These are phyloP conservation scores for Acrocyrtus sp. DNA, from an alignment of 2,888 invertebrate species.

Conservation along the genomic window DNA sequence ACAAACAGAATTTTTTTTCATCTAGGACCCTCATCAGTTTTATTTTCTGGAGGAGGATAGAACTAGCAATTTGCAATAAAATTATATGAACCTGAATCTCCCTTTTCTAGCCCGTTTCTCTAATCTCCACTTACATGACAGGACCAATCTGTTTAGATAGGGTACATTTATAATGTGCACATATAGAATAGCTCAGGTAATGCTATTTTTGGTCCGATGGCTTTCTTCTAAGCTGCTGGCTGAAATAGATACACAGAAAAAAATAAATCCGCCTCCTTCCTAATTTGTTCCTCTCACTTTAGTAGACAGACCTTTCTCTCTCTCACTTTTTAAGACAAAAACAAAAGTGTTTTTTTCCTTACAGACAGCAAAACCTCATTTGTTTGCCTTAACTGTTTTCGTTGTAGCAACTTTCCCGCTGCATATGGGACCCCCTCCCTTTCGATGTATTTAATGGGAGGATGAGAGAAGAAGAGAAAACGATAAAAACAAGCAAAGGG, in stretches of 20 bases:
- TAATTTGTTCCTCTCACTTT: background rate
- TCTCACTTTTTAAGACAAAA: background rate
- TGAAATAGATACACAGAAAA: too few relatives aligned
- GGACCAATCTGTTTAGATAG: background rate
- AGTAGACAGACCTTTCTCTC: background rate
- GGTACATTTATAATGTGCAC: background rate
- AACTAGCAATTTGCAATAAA: background rate
- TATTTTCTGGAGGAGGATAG: background rate
- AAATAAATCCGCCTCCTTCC: background rate
- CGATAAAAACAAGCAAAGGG: too few relatives aligned
- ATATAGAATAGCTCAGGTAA: too few relatives aligned
- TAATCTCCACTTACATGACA: background rate
- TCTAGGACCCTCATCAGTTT: background rate
- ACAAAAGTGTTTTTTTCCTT: background rate
- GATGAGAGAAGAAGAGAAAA: background rate
- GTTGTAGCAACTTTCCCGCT: background rate
- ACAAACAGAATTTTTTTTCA: too few relatives aligned
- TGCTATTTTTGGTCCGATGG: too few relatives aligned
- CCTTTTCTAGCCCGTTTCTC: too few relatives aligned
- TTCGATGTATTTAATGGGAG: constrained; percentile 1
- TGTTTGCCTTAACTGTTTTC: background rate
- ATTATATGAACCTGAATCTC: background rate
- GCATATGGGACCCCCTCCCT: constrained; percentile 37
- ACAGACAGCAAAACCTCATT: background rate
- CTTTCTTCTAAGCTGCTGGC: too few relatives aligned